Evolutionary conservation across 2,888 invertebrate species (phyloP).

Genomic region (Caenorhabditis angaria): DNA sequence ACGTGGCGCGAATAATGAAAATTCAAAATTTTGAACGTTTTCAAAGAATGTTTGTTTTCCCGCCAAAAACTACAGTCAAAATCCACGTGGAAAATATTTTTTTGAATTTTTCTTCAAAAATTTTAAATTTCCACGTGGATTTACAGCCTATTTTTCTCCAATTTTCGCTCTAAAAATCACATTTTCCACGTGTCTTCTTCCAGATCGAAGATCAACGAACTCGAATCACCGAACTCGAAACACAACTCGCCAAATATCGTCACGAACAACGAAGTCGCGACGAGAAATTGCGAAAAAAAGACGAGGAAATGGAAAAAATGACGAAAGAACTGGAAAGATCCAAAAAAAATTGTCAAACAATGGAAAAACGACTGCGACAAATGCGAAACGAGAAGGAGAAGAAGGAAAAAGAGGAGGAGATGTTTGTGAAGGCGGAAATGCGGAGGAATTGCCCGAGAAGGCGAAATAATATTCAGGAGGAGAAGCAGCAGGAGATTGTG

Average conservation of each 20-base stretch:
- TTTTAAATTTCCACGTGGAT: too few relatives aligned
- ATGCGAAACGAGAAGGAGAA: constrained; percentile 21
- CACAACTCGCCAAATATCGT: constrained; percentile 14
- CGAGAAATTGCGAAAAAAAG: constrained; percentile 22
- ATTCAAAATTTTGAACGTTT: too few relatives aligned
- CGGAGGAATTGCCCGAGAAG: background rate
- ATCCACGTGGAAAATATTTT: too few relatives aligned
- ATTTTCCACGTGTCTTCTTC: background rate
- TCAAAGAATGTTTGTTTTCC: too few relatives aligned
- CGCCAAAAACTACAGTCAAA: too few relatives aligned
- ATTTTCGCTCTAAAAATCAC: background rate
- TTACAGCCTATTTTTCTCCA: too few relatives aligned
- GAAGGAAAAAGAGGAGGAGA: constrained; percentile 18
- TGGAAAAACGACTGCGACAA: constrained; percentile 26
- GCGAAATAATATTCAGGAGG: background rate
- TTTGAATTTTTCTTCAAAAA: too few relatives aligned
- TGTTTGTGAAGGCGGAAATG: constrained; percentile 16
- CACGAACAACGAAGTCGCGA: constrained; percentile 17
- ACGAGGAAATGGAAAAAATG: constrained; percentile 21
- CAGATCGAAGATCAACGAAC: constrained; percentile 20
- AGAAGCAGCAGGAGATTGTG: background rate
- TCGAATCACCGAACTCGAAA: constrained; percentile 9
- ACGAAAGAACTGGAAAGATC: constrained; percentile 8
- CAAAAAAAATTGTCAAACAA: constrained; percentile 2
- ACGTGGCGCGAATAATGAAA: too few relatives aligned